Conservation (phyloP, 2,888 invertebrate species). For the Bembecia ichneumoniformis region DNA sequence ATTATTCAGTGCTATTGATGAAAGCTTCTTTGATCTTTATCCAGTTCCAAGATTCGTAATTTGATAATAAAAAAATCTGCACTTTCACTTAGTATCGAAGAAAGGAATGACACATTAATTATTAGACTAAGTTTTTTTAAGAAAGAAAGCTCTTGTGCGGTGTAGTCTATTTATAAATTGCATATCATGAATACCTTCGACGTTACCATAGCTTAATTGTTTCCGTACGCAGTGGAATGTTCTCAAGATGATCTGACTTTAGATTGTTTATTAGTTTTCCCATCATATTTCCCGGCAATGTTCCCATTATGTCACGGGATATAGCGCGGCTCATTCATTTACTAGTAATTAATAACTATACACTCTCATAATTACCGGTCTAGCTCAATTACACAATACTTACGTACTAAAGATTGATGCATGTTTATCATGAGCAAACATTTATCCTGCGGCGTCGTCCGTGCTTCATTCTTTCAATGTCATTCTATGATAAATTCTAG, state of each 20-base stretch:
- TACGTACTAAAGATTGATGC: neutral
- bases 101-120: too few relatives aligned
- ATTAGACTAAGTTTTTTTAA: too few relatives aligned
- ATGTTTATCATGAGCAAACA: neutral
- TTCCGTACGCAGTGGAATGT: constrained; percentile 44
- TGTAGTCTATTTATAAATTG: constrained; percentile 27
- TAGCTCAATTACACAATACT: constrained; percentile 3
- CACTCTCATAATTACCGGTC: constrained; percentile 5
- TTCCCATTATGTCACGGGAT: constrained; percentile 35
- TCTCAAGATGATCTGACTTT: constrained; percentile 42
- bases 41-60: neutral
- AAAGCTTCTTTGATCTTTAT: neutral
- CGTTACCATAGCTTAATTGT: constrained; percentile 38
- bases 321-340: constrained; percentile 2
- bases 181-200: constrained; percentile 43
- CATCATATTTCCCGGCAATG: constrained; percentile 33
- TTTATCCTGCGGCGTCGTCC: neutral
- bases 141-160: constrained; percentile 5
- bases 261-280: constrained; percentile 33
- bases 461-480: neutral
- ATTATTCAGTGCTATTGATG: neutral
- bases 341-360: constrained; percentile 1
- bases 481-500: neutral
- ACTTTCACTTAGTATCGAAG: neutral
- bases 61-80: neutral